Evolutionary conservation across 1,140 invertebrate genomes (phyloP).

Genomic region (Leptopilina clavipes): DNA sequence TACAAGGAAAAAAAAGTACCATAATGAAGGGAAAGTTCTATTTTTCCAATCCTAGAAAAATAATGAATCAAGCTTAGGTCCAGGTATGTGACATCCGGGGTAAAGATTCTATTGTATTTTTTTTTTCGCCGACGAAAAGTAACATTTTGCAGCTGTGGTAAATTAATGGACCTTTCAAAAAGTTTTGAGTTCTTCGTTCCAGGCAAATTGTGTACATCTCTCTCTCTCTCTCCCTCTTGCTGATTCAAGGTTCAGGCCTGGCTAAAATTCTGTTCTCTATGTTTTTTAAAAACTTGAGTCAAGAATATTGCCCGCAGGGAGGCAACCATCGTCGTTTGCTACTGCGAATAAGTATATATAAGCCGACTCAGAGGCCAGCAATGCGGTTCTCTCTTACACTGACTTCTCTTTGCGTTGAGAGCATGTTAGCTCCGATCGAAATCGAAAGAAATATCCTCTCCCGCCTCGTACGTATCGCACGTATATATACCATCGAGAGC

Average conservation of each 20-base stretch:
- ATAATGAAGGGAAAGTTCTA: constrained; percentile 1
- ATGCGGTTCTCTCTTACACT: constrained; percentile 62
- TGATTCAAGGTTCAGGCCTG: background rate
- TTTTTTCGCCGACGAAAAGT: background rate
- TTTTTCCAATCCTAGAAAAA: constrained; percentile 27
- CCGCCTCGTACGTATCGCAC: constrained; percentile 43
- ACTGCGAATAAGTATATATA: constrained; percentile 1
- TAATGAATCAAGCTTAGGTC: constrained; percentile 12
- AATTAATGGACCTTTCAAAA: constrained; percentile 6
- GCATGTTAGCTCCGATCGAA: constrained; percentile 62
- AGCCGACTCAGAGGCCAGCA: constrained; percentile 66
- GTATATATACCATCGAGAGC: constrained; percentile 40
- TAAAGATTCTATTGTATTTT: background rate
- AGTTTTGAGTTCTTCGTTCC: constrained; percentile 1
- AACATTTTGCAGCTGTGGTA: background rate
- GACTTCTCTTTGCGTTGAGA: constrained; percentile 43
- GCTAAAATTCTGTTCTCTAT: constrained; percentile 13
- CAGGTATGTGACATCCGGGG: constrained; percentile 21
- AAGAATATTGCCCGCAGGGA: constrained; percentile 18
- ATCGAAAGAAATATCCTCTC: constrained; percentile 68
- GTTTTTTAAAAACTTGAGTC: background rate
- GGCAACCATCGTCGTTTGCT: constrained; percentile 39
- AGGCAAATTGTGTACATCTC: background rate
- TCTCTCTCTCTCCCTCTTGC: background rate
- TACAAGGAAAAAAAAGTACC: background rate